These are phyloP conservation scores for Drosophila sturtevanti DNA, from an alignment of 1,140 invertebrate genomes.

Conservation along the genomic window DNA sequence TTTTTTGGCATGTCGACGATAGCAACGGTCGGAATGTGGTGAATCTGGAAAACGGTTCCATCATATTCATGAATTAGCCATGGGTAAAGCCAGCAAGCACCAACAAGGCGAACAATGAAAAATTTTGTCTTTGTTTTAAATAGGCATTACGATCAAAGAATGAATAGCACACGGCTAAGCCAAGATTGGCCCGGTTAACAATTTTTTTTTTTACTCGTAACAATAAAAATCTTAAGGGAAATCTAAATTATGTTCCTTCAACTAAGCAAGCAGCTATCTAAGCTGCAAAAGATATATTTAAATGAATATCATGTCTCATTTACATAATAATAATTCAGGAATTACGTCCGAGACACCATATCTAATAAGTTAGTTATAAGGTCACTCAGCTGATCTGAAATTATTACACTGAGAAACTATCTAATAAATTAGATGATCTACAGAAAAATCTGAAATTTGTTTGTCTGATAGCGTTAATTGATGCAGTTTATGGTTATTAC, in stretches of 20 bases:
- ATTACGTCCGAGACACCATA: too few relatives aligned
- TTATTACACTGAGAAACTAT: too few relatives aligned
- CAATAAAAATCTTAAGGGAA: background rate
- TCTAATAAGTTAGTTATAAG: too few relatives aligned
- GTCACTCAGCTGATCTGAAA: too few relatives aligned
- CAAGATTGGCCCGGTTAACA: constrained; percentile 14
- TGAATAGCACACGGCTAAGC: background rate
- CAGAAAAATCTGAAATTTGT: too few relatives aligned
- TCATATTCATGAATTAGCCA: constrained; percentile 63
- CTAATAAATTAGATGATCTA: too few relatives aligned
- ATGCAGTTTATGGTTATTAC: too few relatives aligned
- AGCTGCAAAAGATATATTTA: too few relatives aligned
- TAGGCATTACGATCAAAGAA: constrained; percentile 4
- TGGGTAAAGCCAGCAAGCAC: background rate
- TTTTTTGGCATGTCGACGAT: constrained; percentile 34
- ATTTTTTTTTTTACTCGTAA: constrained; percentile 10
- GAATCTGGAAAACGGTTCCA: constrained; percentile 58
- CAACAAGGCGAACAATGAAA: constrained; percentile 21
- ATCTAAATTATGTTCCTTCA: background rate
- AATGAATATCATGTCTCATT: too few relatives aligned
- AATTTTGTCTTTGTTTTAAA: constrained; percentile 9
- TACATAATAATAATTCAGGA: too few relatives aligned
- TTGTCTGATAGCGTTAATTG: too few relatives aligned
- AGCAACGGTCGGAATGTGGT: constrained; percentile 31
- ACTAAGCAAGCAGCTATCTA: too few relatives aligned